Percentiles rank a stretch among this genome's conserved stretches.
Conservation (phyloP, 1,140 invertebrate genomes). For the Plutomurus gul region DNA sequence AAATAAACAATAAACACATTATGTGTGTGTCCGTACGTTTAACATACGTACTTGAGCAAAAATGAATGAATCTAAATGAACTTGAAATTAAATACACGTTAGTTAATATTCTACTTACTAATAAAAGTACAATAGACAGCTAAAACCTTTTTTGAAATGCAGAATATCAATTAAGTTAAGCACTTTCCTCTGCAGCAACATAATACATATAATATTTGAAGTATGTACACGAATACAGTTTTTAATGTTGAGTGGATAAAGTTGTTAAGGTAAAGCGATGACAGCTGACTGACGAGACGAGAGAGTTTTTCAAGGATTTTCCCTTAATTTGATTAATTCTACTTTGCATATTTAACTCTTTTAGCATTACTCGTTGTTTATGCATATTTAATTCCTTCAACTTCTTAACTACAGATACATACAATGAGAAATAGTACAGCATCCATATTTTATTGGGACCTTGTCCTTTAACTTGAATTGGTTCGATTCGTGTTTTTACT, state of each 20-base stretch:
- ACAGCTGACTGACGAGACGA: constrained; percentile 3
- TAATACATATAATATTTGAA: too few relatives aligned
- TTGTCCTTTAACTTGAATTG: constrained; percentile 26
- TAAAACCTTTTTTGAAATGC: too few relatives aligned
- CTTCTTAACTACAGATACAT: background rate
- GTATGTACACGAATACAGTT: background rate
- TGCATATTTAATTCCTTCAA: background rate
- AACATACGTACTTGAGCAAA: too few relatives aligned
- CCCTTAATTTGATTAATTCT: constrained; percentile 16
- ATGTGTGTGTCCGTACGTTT: too few relatives aligned
- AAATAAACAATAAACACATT: too few relatives aligned
- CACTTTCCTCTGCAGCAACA: too few relatives aligned
- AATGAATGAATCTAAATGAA: too few relatives aligned
- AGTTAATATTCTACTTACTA: too few relatives aligned
- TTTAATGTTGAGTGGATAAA: background rate
- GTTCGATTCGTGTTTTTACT: background rate
- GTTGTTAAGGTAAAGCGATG: background rate
- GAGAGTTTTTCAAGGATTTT: constrained; percentile 14
- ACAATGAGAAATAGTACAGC: background rate
- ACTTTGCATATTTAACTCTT: too few relatives aligned
- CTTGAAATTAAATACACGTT: too few relatives aligned
- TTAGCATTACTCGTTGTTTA: background rate
- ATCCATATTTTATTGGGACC: background rate
- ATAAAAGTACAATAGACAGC: too few relatives aligned
- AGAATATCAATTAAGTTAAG: too few relatives aligned